Evolutionary conservation across 2,113 vertebrate genomes (phyloP).

Genomic region (Oophaga pumilio): DNA sequence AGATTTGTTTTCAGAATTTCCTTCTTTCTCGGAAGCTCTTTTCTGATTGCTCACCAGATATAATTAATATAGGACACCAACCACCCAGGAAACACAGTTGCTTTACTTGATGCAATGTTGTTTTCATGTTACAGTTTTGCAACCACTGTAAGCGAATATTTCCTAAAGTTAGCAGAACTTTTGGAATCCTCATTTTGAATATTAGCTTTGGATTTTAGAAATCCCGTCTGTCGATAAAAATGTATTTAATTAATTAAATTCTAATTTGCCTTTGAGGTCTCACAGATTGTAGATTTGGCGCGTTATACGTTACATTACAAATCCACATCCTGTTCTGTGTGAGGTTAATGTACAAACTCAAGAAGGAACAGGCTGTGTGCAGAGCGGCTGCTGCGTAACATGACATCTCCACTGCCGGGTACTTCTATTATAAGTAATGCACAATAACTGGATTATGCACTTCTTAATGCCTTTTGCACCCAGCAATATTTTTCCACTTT

Average conservation of each 20-base stretch:
- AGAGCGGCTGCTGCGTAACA: not conserved
- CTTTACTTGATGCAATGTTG: not conserved
- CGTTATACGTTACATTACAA: not conserved
- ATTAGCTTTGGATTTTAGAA: too few relatives aligned
- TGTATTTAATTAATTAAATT: not conserved
- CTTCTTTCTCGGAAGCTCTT: not conserved
- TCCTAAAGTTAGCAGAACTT: not conserved
- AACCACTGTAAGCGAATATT: not conserved
- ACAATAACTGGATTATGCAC: not conserved
- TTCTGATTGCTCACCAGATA: not conserved
- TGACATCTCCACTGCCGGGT: not conserved
- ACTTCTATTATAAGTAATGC: not conserved
- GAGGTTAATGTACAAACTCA: conserved; percentile 8
- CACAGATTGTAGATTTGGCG: not conserved
- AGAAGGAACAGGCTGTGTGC: not conserved
- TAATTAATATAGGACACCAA: not conserved
- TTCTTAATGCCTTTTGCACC: not conserved
- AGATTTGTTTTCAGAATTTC: not conserved
- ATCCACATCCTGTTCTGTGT: conserved; percentile 45
- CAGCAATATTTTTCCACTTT: too few relatives aligned
- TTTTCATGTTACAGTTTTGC: not conserved
- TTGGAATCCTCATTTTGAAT: not conserved
- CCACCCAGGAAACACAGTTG: not conserved
- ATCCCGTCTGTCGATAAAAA: not conserved
- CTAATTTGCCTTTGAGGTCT: not conserved